Percentiles rank a stretch among this genome's conserved stretches.
Conservation (phyloP, 2,888 invertebrate genomes). For the Dicroscelio sp. region DNA sequence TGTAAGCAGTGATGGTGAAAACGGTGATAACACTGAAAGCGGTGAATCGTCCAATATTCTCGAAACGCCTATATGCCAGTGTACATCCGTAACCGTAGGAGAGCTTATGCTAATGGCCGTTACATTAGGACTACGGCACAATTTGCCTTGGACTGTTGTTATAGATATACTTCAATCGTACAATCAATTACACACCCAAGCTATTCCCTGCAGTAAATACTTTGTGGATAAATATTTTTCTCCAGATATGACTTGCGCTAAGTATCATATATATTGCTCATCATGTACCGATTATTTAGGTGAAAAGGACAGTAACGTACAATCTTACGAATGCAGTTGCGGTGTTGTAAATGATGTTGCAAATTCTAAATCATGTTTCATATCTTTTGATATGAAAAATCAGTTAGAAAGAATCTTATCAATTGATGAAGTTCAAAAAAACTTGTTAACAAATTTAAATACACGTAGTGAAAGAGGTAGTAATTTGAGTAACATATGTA, state of each 20-base stretch:
- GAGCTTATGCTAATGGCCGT: slow-evolving; percentile 33
- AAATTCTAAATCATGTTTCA: not conserved
- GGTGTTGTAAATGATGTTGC: not conserved
- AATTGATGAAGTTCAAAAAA: slow-evolving; percentile 21
- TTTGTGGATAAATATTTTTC: slow-evolving; percentile 37
- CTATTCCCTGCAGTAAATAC: slow-evolving; percentile 46
- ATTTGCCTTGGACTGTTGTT: slow-evolving; percentile 30
- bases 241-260: not conserved
- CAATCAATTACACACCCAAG: not conserved
- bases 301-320: not conserved
- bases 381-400: slow-evolving; percentile 4
- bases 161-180: slow-evolving; percentile 26
- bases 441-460: not conserved
- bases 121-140: slow-evolving; percentile 44
- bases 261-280: slow-evolving; percentile 31
- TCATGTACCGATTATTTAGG: not conserved
- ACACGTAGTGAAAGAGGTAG: not conserved
- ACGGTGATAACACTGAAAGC: too few species aligned
- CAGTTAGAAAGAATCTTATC: not conserved
- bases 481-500: slow-evolving; percentile 21
- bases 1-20: too few species aligned
- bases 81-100: slow-evolving; percentile 14
- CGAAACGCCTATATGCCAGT: not conserved
- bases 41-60: too few species aligned
- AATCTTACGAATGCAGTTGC: slow-evolving; percentile 1